Conservation (phyloP, 2,797 vertebrate species). For the Pangasius djambal region DNA sequence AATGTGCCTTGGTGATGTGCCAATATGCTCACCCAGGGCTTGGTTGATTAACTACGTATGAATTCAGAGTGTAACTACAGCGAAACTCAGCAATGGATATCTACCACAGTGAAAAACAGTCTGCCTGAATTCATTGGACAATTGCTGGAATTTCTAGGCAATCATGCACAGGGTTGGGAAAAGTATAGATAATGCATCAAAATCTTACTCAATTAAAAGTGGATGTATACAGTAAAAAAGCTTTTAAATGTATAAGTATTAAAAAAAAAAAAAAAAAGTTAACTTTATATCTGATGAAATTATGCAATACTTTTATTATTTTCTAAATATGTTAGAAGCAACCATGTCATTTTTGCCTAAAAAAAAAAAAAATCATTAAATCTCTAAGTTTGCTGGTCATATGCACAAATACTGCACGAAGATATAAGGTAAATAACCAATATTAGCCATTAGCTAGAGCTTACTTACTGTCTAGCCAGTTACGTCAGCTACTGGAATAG, state of each 20-base stretch:
- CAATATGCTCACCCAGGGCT: constrained; percentile 17
- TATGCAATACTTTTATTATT: too few relatives aligned
- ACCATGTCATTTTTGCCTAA: too few relatives aligned
- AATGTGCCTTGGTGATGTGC: constrained; percentile 31
- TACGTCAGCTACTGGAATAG: background rate
- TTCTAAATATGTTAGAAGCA: background rate
- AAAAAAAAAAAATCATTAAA: background rate
- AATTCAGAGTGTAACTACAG: constrained; percentile 27
- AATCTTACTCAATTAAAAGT: background rate
- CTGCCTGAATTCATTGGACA: constrained; percentile 9
- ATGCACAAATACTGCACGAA: background rate
- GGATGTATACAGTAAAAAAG: background rate
- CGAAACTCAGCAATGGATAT: constrained; percentile 18
- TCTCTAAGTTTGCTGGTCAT: background rate
- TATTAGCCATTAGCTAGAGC: background rate
- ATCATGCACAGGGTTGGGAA: background rate
- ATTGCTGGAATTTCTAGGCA: constrained; percentile 25
- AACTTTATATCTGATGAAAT: background rate
- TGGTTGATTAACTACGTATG: constrained; percentile 16
- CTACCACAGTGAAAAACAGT: constrained; percentile 23
- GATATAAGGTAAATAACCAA: background rate
- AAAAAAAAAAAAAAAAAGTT: too few relatives aligned
- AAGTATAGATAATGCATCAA: background rate
- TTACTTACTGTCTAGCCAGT: background rate
- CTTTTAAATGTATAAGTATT: background rate